Evolutionary conservation across 2,888 invertebrate genomes (phyloP).

Genomic region (Drosophila monieri): DNA sequence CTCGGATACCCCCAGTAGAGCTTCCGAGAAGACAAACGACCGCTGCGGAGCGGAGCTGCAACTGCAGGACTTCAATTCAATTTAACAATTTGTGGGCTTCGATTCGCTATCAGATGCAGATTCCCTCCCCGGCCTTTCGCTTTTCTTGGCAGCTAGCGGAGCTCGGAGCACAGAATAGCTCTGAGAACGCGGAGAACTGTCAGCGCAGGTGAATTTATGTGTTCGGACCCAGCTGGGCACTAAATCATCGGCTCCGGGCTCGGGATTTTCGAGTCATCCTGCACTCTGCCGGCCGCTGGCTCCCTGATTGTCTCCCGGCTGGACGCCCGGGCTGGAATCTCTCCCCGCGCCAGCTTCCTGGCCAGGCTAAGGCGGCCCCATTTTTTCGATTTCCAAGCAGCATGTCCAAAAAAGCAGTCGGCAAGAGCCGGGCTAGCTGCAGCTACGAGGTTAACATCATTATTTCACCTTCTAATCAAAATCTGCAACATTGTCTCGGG

Average conservation of each 20-base stretch:
- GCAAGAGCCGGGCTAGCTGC: slow-evolving; percentile 27
- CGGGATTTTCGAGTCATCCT: slow-evolving; percentile 13
- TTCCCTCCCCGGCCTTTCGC: slow-evolving; percentile 65
- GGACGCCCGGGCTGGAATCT: slow-evolving; percentile 4
- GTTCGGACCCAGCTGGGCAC: slow-evolving; percentile 79
- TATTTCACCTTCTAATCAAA: slow-evolving; percentile 80
- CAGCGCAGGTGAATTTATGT: slow-evolving; percentile 83
- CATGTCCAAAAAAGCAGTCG: slow-evolving; percentile 42
- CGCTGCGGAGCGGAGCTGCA: slow-evolving; percentile 27
- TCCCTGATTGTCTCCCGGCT: slow-evolving; percentile 31
- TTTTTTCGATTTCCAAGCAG: slow-evolving; percentile 48
- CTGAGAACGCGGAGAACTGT: slow-evolving; percentile 63
- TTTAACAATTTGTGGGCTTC: slow-evolving; percentile 48
- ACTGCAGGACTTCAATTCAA: slow-evolving; percentile 55
- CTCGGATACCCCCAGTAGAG: slow-evolving; percentile 48
- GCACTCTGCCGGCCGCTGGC: slow-evolving; percentile 48
- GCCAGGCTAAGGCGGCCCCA: slow-evolving; percentile 65
- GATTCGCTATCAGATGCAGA: slow-evolving; percentile 21
- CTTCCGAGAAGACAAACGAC: slow-evolving; percentile 56
- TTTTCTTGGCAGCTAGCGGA: slow-evolving; percentile 52
- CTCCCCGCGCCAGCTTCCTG: slow-evolving; percentile 12
- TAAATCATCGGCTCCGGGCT: slow-evolving; percentile 78
- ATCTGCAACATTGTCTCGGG: slow-evolving; percentile 61
- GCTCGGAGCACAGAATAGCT: neutral
- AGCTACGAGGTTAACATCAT: slow-evolving; percentile 76